Evolutionary conservation across 2,888 invertebrate species (phyloP).

Genomic region (Tubulanus polymorphus): DNA sequence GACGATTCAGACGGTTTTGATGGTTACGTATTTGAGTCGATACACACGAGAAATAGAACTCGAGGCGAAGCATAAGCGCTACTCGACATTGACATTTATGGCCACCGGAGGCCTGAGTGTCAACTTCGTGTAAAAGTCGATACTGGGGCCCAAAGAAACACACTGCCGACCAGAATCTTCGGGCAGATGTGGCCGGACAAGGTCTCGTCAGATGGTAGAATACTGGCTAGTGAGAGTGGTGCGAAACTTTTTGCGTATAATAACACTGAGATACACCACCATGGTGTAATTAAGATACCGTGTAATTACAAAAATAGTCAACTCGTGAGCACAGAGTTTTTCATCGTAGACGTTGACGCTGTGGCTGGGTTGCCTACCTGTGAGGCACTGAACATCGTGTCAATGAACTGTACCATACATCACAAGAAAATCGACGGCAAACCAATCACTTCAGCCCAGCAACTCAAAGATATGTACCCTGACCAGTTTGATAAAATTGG

Average conservation of each 20-base stretch:
- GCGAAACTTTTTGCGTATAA: background rate
- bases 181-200: conserved; percentile 1
- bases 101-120: too few species aligned
- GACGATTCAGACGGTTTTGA: too few species aligned
- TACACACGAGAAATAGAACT: background rate
- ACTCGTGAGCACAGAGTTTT: background rate
- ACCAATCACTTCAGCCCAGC: background rate
- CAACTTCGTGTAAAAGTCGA: conserved; percentile 1
- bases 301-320: background rate
- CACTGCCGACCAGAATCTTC: background rate
- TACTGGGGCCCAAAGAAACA: conserved; percentile 6
- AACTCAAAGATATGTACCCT: background rate
- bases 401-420: background rate
- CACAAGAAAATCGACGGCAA: background rate
- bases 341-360: background rate
- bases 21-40: background rate
- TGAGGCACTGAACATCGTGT: background rate
- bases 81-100: too few species aligned
- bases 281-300: background rate
- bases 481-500: conserved; percentile 6
- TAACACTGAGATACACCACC: background rate
- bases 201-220: background rate
- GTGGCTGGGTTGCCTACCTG: background rate
- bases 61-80: background rate
- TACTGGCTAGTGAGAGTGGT: background rate